Evolutionary conservation across 2,888 invertebrate genomes (phyloP), one percentile per base, ranked within the genome.

Genomic region (Drosophila niveifrons): DNA sequence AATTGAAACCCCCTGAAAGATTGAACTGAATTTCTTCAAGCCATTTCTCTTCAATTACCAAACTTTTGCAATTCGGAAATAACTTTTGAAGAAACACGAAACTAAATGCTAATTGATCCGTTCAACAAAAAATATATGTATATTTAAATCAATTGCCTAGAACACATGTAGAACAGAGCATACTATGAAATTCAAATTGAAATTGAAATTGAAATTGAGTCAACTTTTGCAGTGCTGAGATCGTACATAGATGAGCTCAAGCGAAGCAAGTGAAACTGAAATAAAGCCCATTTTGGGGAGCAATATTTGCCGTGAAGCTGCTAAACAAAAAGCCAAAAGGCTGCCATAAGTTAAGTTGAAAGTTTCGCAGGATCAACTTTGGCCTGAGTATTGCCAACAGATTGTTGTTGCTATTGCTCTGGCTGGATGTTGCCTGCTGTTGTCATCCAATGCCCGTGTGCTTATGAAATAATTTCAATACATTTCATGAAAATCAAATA

Each of bases 391-490:
- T 34, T 31, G 52, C 18, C 50, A 29, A 29, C 23, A 6, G 52
- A 15, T 44, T 46, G 46, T 36, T 44, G 48, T 56, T 63, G 57
- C 31, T 31, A 10, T 10, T 36, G 34, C 34, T n/a, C 11, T n/a
- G 10, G 11, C 11, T 34, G 34, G 23, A 23, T 23, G 23, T 23
- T 23, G 51, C 17, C 50, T 46, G 46, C 44, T 50, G 50, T 59
- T 63, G 58, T 63, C 63, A 47, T 39, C 15, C 58, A 55, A 55
- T 41, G 29, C 28, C 41, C 56, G 56, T 56, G 52, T 66, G 57
- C 59, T 57, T 65, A 66, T 64, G 66, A 66, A 66, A 71, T 61
- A 66, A 75, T 75, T 75, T 71, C 75, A 71, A 75, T 75, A 75
- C 75, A 75, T 64, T 71, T 53, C 34, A 61, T 66, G 61, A 66